A percentile compares a stretch with the other conserved stretches of the same genome.
These are phyloP conservation scores for Ciconia boyciana DNA, from an alignment of 2,113 vertebrate genomes.

Conservation along the genomic window DNA sequence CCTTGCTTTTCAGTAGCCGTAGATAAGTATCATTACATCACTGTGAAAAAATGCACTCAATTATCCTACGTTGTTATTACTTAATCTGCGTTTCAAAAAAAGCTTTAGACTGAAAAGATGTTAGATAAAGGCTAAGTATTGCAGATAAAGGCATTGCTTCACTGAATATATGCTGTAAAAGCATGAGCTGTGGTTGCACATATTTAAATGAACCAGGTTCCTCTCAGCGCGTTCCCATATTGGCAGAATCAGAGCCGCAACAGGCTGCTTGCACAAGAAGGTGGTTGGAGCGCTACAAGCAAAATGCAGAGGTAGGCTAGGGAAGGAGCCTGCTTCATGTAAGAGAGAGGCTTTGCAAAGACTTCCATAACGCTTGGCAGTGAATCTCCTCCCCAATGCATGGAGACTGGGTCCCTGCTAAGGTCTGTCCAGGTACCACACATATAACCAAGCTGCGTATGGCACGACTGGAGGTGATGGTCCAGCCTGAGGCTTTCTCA, in stretches of 20 bases:
- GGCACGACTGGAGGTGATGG: neutral
- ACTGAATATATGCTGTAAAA: constrained; percentile 42
- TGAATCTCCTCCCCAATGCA: neutral
- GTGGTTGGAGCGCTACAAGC: neutral
- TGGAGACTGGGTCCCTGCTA: neutral
- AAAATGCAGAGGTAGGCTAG: neutral
- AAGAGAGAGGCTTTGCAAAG: neutral
- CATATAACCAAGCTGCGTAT: fast-evolving
- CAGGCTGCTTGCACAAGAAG: constrained; percentile 19
- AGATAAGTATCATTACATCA: constrained; percentile 69
- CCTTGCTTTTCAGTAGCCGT: constrained; percentile 58
- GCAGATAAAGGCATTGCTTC: constrained; percentile 63
- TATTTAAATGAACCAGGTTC: constrained; percentile 3
- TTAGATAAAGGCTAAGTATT: constrained; percentile 51
- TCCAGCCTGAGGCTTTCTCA: neutral
- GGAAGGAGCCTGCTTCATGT: neutral
- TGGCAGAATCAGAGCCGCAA: neutral
- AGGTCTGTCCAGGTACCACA: neutral
- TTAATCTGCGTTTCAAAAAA: constrained; percentile 69
- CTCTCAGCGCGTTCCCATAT: neutral
- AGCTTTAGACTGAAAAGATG: constrained; percentile 62
- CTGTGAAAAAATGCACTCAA: constrained; percentile 67
- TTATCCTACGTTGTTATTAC: constrained; percentile 68
- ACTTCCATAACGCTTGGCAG: neutral
- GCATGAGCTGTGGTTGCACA: constrained; percentile 45